Conservation (phyloP, 1,140 invertebrate genomes). For the Pollicipes pollicipes region DNA sequence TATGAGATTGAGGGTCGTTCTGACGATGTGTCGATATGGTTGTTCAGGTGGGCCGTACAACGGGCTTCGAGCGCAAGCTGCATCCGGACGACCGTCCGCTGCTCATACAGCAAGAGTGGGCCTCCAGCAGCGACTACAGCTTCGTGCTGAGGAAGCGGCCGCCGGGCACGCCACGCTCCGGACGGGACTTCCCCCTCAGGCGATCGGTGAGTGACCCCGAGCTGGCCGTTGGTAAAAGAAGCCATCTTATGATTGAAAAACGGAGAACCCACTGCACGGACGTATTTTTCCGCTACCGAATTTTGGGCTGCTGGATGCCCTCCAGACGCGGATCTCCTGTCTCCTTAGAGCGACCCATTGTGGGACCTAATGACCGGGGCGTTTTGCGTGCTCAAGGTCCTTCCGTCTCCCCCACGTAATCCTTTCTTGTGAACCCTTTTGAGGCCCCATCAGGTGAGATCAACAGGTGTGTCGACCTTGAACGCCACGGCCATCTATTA, state of each 20-base stretch:
- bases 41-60: not conserved
- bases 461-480: no score
- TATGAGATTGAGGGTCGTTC: no score
- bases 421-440: no score
- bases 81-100: conserved; percentile 68
- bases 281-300: no score
- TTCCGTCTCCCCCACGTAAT: no score
- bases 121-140: conserved; percentile 20
- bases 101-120: conserved; percentile 59
- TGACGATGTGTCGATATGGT: not conserved
- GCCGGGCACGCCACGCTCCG: not conserved
- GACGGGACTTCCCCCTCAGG: not conserved
- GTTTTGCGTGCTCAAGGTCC: not conserved
- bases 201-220: not conserved
- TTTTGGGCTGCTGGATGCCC: no score
- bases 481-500: no score
- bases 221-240: not conserved
- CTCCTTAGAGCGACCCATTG: not conserved
- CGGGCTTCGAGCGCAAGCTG: conserved; percentile 47
- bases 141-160: conserved; percentile 21
- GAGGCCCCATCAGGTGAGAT: no score
- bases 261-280: no score
- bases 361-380: not conserved
- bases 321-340: no score
- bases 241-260: not conserved